phyloP scores from a whole-genome alignment of 2,797 vertebrate species.

The Hippocampus kuda region DNA sequence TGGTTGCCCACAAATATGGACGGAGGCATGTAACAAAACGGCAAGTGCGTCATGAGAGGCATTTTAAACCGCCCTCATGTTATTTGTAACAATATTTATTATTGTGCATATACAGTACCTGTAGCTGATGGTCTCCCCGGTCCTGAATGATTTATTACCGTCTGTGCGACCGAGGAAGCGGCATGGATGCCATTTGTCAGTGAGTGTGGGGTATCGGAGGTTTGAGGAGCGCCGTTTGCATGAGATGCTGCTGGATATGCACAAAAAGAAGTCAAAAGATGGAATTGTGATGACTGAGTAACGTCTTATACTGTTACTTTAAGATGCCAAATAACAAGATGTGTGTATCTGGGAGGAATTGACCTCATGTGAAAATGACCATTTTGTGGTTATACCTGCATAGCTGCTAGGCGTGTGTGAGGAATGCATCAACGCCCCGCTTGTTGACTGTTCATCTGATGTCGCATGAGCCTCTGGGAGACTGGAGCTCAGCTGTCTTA shows the following conservation, averaged over 20 bases:
- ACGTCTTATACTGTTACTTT: neutral
- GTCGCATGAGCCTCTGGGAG: slow-evolving; percentile 58
- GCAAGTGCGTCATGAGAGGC: neutral
- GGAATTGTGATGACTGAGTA: neutral
- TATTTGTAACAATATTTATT: neutral
- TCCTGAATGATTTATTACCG: slow-evolving; percentile 45
- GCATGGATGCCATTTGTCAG: slow-evolving; percentile 54
- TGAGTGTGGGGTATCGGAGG: slow-evolving; percentile 35
- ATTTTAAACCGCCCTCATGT: neutral
- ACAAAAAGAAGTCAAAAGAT: slow-evolving; percentile 6
- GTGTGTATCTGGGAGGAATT: neutral
- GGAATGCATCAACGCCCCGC: slow-evolving; percentile 36
- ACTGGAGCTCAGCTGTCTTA: slow-evolving; percentile 58
- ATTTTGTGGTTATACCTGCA: slow-evolving; percentile 61
- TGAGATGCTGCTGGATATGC: slow-evolving; percentile 31
- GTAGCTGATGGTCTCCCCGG: slow-evolving; percentile 52
- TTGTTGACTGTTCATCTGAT: slow-evolving; percentile 60
- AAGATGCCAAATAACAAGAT: too few relatives aligned
- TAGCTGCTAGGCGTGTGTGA: slow-evolving; percentile 46
- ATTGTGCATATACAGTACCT: slow-evolving; percentile 36
- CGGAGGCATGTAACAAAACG: neutral
- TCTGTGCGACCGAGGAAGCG: slow-evolving; percentile 36
- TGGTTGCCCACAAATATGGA: neutral
- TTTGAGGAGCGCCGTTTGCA: slow-evolving; percentile 27
- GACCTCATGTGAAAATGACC: neutral